Base-by-base conservation (phyloP, 1,140 invertebrate species). In the Nephotettix cincticeps region DNA sequence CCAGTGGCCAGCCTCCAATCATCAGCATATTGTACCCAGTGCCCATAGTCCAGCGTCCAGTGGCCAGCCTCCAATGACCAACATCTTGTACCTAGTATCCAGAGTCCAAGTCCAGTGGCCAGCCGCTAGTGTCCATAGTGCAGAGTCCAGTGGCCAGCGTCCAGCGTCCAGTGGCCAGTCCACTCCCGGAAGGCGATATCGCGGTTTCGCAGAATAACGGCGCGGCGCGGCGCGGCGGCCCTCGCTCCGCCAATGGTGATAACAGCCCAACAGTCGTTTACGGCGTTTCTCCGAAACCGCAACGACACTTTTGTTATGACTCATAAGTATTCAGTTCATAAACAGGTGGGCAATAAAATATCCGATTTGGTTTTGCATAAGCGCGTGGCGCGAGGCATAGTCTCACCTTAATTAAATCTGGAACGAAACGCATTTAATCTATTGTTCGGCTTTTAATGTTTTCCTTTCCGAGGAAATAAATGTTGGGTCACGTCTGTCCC, bases 281-380 rank as follows among this genome's bases (percentile, higher is more conserved):
- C 47, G 47, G 14, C 6, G 14, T 51, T 51, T 51, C 47, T 51
- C n/a, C 21, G 47, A 51, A 51, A 11, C 47, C 47, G 47, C 47
- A 51, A 51, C 36, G 36, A 40, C 47, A 51, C 47, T n/a, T 51
- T 51, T 51, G 47, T 51, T 17, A 21, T 51, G 47, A 51, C 47
- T 51, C 47, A 51, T 51, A 21, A 51, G 47, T 51, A 11, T 51
- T 51, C 14, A 21, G 14, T 51, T 51, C 47, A 51, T 51, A 51
- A 51, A 51, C 47, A 51, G 47, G 36, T 40, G 36, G 36, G 21
- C 47, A 51, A 51, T 51, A 51, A 51, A 51, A 9, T 6, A 3
- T 17, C 14, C 6, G 47, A 51, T 51, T 51, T 51, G 47, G 47
- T 51, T 51, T 19, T 51, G 47, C 47, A 51, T 51, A n/a, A 17